These are phyloP conservation scores for Ariopsis seemanni DNA, from an alignment of 2,113 vertebrate genomes.

Conservation along the genomic window DNA sequence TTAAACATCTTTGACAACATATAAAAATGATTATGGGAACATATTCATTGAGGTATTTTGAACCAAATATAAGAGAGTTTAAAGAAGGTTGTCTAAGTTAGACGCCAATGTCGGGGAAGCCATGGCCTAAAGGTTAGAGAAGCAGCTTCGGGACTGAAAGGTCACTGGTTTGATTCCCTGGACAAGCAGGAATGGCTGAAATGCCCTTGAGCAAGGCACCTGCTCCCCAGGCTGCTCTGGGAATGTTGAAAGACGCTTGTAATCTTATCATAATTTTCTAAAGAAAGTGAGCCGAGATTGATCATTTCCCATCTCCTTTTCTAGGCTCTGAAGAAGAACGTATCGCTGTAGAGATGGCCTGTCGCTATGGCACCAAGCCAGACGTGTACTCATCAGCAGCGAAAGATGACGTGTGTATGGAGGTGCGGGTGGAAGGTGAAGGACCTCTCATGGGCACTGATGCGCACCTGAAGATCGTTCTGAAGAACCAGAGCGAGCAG, in stretches of 20 bases:
- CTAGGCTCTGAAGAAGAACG: conserved; percentile 76
- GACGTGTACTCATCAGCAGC: conserved; percentile 62
- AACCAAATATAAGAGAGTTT: background rate
- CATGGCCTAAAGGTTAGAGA: too few relatives aligned
- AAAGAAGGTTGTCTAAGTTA: background rate
- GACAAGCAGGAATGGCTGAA: too few relatives aligned
- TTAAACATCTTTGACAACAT: too few relatives aligned
- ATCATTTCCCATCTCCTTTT: background rate
- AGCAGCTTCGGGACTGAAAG: too few relatives aligned
- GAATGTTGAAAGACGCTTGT: background rate
- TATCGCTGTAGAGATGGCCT: conserved; percentile 81
- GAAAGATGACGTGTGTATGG: conserved; percentile 68
- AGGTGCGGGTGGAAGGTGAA: conserved; percentile 72
- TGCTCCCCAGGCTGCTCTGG: too few relatives aligned
- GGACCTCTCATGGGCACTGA: conserved; percentile 76
- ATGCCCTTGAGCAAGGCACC: too few relatives aligned
- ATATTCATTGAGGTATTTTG: background rate
- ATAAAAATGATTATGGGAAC: background rate
- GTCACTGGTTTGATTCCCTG: too few relatives aligned
- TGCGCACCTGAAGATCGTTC: conserved; percentile 65
- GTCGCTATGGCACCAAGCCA: conserved; percentile 79
- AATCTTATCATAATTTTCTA: background rate
- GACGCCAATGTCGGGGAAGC: background rate
- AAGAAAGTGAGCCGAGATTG: background rate
- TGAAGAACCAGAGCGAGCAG: conserved; percentile 71